Conservation (phyloP, 2,888 invertebrate genomes). For the Drosophila leonis region DNA sequence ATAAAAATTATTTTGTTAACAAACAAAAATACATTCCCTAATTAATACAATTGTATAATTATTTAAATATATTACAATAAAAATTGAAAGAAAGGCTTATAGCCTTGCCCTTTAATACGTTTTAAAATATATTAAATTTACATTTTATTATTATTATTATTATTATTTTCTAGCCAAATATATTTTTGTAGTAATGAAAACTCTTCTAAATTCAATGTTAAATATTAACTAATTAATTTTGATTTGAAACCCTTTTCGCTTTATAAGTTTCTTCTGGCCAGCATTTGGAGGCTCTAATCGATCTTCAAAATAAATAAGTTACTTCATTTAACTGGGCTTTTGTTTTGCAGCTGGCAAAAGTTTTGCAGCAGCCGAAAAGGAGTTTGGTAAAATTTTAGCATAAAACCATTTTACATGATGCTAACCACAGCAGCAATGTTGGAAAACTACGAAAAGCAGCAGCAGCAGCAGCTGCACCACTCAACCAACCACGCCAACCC, state of each 20-base stretch:
- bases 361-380: constrained; percentile 34
- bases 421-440: constrained; percentile 77
- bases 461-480: neutral
- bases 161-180: no score
- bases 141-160: no score
- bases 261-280: neutral
- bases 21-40: no score
- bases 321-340: constrained; percentile 40
- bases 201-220: neutral
- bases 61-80: no score
- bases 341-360: constrained; percentile 31
- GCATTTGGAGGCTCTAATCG: constrained; percentile 19
- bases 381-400: constrained; percentile 62
- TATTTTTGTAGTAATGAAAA: no score
- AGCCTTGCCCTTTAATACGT: no score
- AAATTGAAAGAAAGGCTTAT: no score
- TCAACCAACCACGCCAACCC: neutral
- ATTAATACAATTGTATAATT: no score
- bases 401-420: constrained; percentile 79
- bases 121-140: no score
- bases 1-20: no score
- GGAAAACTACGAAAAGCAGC: constrained; percentile 62
- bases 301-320: constrained; percentile 42
- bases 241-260: neutral
- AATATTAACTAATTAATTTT: neutral